A percentile compares a stretch with the other conserved stretches of the same genome.
Evolutionary conservation across 2,888 invertebrate species (phyloP).

Genomic region (Metacarcinus magister): DNA sequence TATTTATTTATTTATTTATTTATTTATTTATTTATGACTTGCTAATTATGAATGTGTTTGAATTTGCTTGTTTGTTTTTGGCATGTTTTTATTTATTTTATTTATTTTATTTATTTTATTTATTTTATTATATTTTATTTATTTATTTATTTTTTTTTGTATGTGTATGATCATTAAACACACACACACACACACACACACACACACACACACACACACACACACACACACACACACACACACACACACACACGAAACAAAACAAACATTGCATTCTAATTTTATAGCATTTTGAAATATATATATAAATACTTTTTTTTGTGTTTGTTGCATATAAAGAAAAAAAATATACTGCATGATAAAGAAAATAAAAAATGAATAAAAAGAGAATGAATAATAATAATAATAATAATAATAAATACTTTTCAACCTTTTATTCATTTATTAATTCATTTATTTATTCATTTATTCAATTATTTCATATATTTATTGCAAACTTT

Average conservation of each 20-base stretch:
- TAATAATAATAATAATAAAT: background rate
- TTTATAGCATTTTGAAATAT: background rate
- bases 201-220: conserved; percentile 45
- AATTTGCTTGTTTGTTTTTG: background rate
- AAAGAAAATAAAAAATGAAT: background rate
- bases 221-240: conserved; percentile 43
- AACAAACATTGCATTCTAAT: background rate
- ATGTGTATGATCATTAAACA: background rate
- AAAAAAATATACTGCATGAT: background rate
- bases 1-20: background rate
- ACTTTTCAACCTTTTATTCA: background rate
- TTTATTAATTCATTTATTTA: background rate
- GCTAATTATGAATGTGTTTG: background rate
- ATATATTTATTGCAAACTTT: background rate
- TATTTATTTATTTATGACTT: background rate
- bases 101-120: no score
- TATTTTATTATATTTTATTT: no score
- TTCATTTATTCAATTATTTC: no score
- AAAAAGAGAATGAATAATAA: background rate
- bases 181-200: conserved; percentile 28
- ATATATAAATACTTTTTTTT: background rate
- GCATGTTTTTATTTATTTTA: no score
- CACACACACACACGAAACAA: background rate
- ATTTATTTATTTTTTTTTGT: no score
- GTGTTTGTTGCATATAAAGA: background rate